Evolutionary conservation across 2,888 invertebrate species (phyloP).

Genomic region (Xylota sylvarum): DNA sequence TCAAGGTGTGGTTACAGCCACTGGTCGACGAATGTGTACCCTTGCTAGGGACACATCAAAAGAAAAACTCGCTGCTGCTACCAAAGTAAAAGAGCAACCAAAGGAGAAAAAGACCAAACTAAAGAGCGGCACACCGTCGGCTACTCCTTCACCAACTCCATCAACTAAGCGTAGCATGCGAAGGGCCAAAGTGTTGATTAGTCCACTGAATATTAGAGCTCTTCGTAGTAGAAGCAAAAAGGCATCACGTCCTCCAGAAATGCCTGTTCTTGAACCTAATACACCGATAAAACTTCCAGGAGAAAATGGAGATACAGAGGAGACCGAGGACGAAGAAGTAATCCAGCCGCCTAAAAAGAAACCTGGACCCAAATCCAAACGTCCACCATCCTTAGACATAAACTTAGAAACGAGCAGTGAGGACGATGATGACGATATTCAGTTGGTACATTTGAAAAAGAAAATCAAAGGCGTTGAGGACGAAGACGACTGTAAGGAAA

Average conservation of each 20-base stretch:
- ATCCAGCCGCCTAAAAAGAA: conserved; percentile 42
- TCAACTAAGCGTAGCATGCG: conserved; percentile 51
- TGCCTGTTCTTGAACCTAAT: conserved; percentile 79
- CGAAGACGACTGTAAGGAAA: not conserved
- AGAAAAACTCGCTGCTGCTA: not conserved
- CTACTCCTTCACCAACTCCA: conserved; percentile 12
- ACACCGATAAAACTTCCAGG: conserved; percentile 78
- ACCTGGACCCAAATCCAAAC: conserved; percentile 54
- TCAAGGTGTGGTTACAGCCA: conserved; percentile 87
- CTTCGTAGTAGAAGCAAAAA: conserved; percentile 46
- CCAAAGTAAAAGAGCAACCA: conserved; percentile 27
- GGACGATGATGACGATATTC: conserved; percentile 46
- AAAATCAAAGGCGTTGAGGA: conserved; percentile 21
- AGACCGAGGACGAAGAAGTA: not conserved
- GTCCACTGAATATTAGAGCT: conserved; percentile 67
- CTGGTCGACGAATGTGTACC: conserved; percentile 87
- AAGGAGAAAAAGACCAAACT: conserved; percentile 29
- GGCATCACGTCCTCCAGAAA: conserved; percentile 46
- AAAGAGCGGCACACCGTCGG: not conserved
- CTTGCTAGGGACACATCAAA: conserved; percentile 79
- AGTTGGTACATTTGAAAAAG: conserved; percentile 46
- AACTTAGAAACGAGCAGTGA: conserved; percentile 40
- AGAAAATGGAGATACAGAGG: conserved; percentile 40
- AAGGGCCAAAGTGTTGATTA: conserved; percentile 70
- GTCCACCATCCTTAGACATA: not conserved